Base-by-base conservation (phyloP, 2,113 vertebrate genomes). In the Cyanocitta stelleri region DNA sequence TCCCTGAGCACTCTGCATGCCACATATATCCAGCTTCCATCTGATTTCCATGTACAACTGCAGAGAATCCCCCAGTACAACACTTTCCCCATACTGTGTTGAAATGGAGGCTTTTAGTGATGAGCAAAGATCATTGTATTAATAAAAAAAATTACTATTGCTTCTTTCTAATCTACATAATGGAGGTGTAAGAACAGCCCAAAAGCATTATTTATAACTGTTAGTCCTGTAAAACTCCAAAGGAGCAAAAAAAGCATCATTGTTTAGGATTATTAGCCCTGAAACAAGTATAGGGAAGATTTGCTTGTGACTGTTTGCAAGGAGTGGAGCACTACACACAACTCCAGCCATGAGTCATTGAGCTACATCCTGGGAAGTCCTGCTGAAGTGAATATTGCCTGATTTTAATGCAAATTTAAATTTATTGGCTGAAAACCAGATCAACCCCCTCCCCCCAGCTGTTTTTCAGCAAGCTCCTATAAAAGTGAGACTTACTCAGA, bases 361-460 rank as follows among this genome's bases (percentile, higher is more conserved):
- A 87, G 68, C 17, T 41, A 19, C 41, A 39, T 26, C 58, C 76
- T 27, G 33, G 23, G 9, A 68, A 92, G 16, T 27, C 39, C 55
- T 54, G 43, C 37, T 87, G 3, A 64, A 90, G 37, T 8, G 16
- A 37, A 33, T 46, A 43, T 13, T 51, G 15, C 27, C 39, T 3
- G 2, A 59, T 41, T 71, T 55, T 24, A 74, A 71, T 8, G 20
- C 26, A 67, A 82, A 59, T 17, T 41, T 67, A 23, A 92, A 85
- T 17, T 11, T 13, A 6, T 4, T 26, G 12, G 2, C 61, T 67
- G 23, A 67, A 80, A 93, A 69, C 0, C 24, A 86, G 32, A 55
- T 4, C 1, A 22, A 30, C 29, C 29, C 17, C 29, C 11, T 3
- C 52, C 21, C 32, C 8, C 13, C 3, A 1, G 2, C 6, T 7